Evolutionary conservation across 2,113 vertebrate genomes (phyloP), one percentile per base, ranked within the genome.

Genomic region (Australoheros scitulus): DNA sequence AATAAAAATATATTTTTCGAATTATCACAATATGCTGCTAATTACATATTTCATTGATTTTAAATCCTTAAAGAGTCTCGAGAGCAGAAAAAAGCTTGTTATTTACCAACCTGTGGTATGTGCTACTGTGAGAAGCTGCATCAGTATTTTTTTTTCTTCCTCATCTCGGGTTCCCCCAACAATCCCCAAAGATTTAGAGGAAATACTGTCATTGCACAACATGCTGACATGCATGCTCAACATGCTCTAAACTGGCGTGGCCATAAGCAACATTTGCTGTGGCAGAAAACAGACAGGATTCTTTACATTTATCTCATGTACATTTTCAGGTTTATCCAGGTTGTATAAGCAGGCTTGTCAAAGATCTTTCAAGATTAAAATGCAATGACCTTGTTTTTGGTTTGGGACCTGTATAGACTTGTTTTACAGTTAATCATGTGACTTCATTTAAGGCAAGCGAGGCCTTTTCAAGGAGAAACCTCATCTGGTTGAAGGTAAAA

Each of bases 141-240:
- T 4, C 38, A 52, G 56, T 18, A 38, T 38, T 8, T 77, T 32
- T 26, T 68, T 24, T 22, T 15, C n/a, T 64, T 79, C 77, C 26
- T 38, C 15, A 2, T 64, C 17, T 68, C 61, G 26, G 43, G 11
- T 79, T 89, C 26, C 77, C 65, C 61, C 9, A 26, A 3, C 22
- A 86, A 82, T 77, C 22, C 61, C 50, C 24, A 63, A 7, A 36
- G 4, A 10, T 22, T 36, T 29, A 77, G 50, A 88, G 65, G 68
- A 82, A 81, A 34, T 20, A 80, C 0, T 18, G 9, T 24, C 11
- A n/a, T 63, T 83, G 34, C 13, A 36, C 6, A 79, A 79, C 18
- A 26, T 22, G 20, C 24, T 17, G 26, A 2, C 38, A 20, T 26
- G 22, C 20, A 38, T n/a, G 3, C 11, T 29, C 50, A 20, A 14